phyloP scores from a whole-genome alignment of 2,888 invertebrate genomes.

The Drosophila subquinaria region DNA sequence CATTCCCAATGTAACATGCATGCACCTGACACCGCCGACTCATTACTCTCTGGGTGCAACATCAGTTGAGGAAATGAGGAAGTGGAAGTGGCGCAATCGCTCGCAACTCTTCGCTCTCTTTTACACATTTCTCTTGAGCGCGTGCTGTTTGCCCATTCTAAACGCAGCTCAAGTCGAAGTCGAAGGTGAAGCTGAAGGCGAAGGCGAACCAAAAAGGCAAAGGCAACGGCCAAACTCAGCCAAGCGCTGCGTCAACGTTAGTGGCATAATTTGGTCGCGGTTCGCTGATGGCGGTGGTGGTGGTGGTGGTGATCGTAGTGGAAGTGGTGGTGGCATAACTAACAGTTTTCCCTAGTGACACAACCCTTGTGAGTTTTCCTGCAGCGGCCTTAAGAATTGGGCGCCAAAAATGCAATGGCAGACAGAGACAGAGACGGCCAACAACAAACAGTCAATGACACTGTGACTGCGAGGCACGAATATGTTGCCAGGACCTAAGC shows the following conservation, averaged over 20 bases:
- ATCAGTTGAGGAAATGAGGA: slow-evolving; percentile 60
- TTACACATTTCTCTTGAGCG: slow-evolving; percentile 44
- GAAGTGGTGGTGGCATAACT: slow-evolving; percentile 59
- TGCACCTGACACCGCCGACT: slow-evolving; percentile 77
- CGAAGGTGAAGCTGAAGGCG: slow-evolving; percentile 11
- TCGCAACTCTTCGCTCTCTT: slow-evolving; percentile 10
- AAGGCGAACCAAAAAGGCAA: slow-evolving; percentile 1
- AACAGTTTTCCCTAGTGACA: slow-evolving; percentile 73
- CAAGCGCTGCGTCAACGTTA: slow-evolving; percentile 68
- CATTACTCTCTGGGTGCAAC: slow-evolving; percentile 68
- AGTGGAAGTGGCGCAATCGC: slow-evolving; percentile 49
- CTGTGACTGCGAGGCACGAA: slow-evolving; percentile 10
- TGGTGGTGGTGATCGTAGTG: slow-evolving; percentile 37
- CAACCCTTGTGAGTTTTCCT: slow-evolving; percentile 71
- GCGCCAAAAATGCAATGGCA: slow-evolving; percentile 66
- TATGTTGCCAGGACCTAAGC: slow-evolving; percentile 38
- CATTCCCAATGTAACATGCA: slow-evolving; percentile 58
- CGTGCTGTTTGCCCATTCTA: slow-evolving; percentile 67
- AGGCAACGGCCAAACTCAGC: slow-evolving; percentile 52
- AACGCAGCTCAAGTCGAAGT: slow-evolving; percentile 38
- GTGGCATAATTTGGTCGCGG: slow-evolving; percentile 77
- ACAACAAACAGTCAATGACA: slow-evolving; percentile 60
- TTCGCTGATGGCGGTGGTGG: slow-evolving; percentile 54
- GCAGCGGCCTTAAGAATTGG: slow-evolving; percentile 56
- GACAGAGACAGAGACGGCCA: no score